A percentile compares a stretch with the other conserved stretches of the same genome.
Conservation (phyloP, 2,888 invertebrate species). For the Cartodere bifasciata region DNA sequence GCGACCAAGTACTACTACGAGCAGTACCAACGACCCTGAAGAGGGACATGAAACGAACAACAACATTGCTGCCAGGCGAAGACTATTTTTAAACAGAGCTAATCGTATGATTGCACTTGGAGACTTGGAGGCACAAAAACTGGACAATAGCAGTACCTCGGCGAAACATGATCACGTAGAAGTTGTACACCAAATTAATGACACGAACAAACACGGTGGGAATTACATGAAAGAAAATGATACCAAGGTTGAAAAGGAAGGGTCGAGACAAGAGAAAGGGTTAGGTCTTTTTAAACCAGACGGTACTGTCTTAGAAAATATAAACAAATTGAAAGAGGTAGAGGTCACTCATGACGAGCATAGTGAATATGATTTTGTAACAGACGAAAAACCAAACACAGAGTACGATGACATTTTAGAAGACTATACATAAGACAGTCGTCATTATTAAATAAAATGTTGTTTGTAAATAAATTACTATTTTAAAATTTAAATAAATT, state of each 20-base stretch:
- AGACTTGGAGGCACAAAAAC: no score
- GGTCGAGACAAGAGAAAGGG: not conserved
- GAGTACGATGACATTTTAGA: no score
- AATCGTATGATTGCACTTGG: no score
- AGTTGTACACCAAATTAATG: conserved; percentile 18
- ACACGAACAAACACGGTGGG: conserved; percentile 20
- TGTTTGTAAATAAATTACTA: no score
- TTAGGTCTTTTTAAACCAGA: no score
- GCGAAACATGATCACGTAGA: conserved; percentile 14
- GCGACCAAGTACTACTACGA: conserved; percentile 15
- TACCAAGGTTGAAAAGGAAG: not conserved
- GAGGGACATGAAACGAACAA: conserved; percentile 1
- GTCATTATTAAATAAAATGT: no score
- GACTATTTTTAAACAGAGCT: no score
- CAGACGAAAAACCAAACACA: no score
- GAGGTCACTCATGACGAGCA: conserved; percentile 9
- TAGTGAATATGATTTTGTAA: conserved; percentile 2
- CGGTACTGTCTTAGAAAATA: conserved; percentile 21
- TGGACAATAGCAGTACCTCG: not conserved
- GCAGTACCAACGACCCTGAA: conserved; percentile 11
- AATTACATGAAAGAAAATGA: conserved; percentile 17
- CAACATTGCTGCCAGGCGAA: conserved; percentile 7
- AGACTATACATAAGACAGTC: no score
- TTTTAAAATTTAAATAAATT: no score
- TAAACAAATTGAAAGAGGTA: conserved; percentile 23